Evolutionary conservation across 2,797 vertebrate species (phyloP), one percentile per base, ranked within the genome.

Genomic region (Halcyon chelicuti): DNA sequence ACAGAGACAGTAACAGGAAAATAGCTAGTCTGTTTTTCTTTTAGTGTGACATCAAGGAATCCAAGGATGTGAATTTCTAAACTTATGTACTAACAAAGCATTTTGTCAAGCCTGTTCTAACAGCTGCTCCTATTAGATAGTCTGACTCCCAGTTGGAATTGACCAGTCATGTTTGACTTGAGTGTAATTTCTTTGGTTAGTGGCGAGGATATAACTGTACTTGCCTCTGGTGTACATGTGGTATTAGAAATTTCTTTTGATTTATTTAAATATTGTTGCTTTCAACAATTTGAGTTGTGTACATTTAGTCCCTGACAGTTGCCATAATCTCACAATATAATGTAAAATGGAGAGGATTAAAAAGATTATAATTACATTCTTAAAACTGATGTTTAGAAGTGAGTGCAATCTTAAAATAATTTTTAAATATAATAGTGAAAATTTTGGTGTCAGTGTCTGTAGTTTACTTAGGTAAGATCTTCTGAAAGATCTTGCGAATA

Each of bases 21-120:
- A 83, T 80, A 93, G 51, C 42, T 65, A 2, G 46, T 60, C 10
- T 84, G 71, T 94, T 94, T 96, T 94, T 82, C 37, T 94, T 95
- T 91, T 83, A 81, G 51, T 71, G 76, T 65, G 46, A 97, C 95
- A 97, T 96, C 95, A 97, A 97, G 93, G 83, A 88, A 42, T 72
- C 93, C 51, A 93, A 97, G 96, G 90, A 96, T 96, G 95, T 96
- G 93, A 95, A 97, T 95, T 96, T 97, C 91, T 96, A 97, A 97
- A 96, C 93, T 93, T 80, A 44, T 7, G 40, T 85, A 81, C 54
- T 93, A 91, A 96, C 86, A 96, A 96, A 95, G 62, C 58, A 33
- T 85, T 94, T 92, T 87, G 86, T 93, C 75, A 91, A 81, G 57
- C 55, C 42, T 71, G 65, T 86, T 86, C 87, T 89, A 85, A 94